Evolutionary conservation across 1,140 invertebrate species (phyloP), one percentile per base, ranked within the genome.

Genomic region (Bilobella aurantiaca): DNA sequence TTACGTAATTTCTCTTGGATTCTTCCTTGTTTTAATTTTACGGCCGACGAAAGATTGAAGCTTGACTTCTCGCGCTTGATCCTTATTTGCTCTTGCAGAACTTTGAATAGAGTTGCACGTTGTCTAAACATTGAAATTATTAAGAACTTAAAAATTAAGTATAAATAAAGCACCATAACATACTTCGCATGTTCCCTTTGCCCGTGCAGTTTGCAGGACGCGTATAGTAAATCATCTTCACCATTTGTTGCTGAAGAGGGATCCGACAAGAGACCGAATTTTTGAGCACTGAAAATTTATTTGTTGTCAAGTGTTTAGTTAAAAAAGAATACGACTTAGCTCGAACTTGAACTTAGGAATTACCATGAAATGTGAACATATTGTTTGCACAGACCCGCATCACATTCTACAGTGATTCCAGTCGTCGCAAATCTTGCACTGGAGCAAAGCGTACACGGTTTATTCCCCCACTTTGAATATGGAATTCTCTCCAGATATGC

Each of bases 311-410:
- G n/a, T n/a, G n/a, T n/a, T n/a, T n/a, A n/a, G n/a, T n/a, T n/a
- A 60, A 37, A 18, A 28, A 63, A 46, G 53, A 57, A n/a, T 32
- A 63, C 21, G 27, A 57, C 37, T 60, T 23, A 59, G 29, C 64
- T 16, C 47, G n/a, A 58, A 21, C 8, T 29, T 32, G 12, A 53
- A 64, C 3, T 62, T n/a, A n/a, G n/a, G 18, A 27, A 62, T 78
- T 81, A 92, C 89, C 92, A 99, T 14, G 94, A 98, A 25, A 97
- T 94, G 79, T 99, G 96, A 78, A 98, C 98, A 80, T 91, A 94
- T 0, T 89, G 93, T 75, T 93, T 87, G 80, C 96, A 99, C 84
- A 99, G 89, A 28, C 96, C 96, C 28, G 95, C 95, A 80, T 99
- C 96, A 79, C 96, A 99, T 68, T 88, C 87, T 62, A 98, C 93